Percentiles rank a stretch among this genome's conserved stretches.
Conservation (phyloP, 2,113 vertebrate species). For the Tursiops truncatus region DNA sequence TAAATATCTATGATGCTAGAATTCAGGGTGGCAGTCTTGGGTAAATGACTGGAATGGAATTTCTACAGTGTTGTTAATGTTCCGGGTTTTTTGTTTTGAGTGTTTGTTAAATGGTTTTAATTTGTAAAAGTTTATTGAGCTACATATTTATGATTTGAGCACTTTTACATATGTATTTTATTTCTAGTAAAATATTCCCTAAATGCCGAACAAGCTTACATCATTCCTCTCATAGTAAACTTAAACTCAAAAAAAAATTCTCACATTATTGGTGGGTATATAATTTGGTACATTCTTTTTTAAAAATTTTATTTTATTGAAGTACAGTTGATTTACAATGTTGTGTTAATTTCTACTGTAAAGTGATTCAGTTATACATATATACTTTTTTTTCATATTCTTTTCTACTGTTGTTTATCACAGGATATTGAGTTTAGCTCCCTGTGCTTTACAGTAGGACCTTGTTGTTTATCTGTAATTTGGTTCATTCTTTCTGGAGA, state of each 20-base stretch:
- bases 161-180: background rate
- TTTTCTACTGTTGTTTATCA: background rate
- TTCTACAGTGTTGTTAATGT: background rate
- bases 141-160: background rate
- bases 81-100: background rate
- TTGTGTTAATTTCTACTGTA: background rate
- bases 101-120: background rate
- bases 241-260: background rate
- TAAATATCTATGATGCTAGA: background rate
- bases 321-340: background rate
- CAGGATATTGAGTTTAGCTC: background rate
- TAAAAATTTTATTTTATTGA: background rate
- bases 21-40: background rate
- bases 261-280: background rate
- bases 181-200: background rate
- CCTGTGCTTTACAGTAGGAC: background rate
- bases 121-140: background rate
- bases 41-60: background rate
- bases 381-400: background rate
- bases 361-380: background rate
- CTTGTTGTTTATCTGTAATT: background rate
- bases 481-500: background rate
- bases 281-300: background rate
- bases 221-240: background rate
- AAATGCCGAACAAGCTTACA: background rate